A percentile compares a stretch with the other conserved stretches of the same genome.
Conservation (phyloP, 2,888 invertebrate genomes). For the Protodeltote pygarga region DNA sequence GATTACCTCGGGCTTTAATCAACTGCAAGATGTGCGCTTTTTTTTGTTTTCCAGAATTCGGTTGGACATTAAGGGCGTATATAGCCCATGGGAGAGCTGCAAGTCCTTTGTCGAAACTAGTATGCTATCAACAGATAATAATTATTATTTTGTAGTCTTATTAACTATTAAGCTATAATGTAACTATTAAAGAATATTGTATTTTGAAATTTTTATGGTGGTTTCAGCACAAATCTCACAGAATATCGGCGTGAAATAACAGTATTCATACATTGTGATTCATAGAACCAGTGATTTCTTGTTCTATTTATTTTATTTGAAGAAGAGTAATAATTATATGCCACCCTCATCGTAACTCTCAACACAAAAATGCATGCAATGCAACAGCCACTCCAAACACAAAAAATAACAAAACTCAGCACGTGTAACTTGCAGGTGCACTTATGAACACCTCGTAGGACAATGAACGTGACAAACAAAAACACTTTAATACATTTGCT, state of each 20-base stretch:
- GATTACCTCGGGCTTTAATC: constrained; percentile 30
- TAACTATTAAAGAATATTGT: neutral
- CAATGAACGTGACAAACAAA: constrained; percentile 54
- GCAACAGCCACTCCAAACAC: too few relatives aligned
- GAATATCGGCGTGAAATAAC: too few relatives aligned
- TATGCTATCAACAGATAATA: too few relatives aligned
- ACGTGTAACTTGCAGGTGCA: constrained; percentile 19
- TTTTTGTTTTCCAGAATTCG: neutral
- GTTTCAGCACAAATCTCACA: too few relatives aligned
- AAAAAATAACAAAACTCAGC: neutral
- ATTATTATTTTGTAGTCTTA: too few relatives aligned
- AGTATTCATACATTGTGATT: too few relatives aligned
- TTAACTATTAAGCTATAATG: neutral
- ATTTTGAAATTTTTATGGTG: too few relatives aligned
- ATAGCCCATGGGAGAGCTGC: neutral
- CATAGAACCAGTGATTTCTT: too few relatives aligned
- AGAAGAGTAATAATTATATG: too few relatives aligned
- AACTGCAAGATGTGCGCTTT: constrained; percentile 9
- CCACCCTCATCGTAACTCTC: too few relatives aligned
- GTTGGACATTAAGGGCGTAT: neutral
- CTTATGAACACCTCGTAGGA: constrained; percentile 28
- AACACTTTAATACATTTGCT: constrained; percentile 66
- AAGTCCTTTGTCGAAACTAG: neutral
- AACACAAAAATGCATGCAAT: too few relatives aligned
- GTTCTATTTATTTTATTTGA: too few relatives aligned